These are phyloP conservation scores for Struthio camelus DNA, from an alignment of 2,113 vertebrate genomes.

Conservation along the genomic window DNA sequence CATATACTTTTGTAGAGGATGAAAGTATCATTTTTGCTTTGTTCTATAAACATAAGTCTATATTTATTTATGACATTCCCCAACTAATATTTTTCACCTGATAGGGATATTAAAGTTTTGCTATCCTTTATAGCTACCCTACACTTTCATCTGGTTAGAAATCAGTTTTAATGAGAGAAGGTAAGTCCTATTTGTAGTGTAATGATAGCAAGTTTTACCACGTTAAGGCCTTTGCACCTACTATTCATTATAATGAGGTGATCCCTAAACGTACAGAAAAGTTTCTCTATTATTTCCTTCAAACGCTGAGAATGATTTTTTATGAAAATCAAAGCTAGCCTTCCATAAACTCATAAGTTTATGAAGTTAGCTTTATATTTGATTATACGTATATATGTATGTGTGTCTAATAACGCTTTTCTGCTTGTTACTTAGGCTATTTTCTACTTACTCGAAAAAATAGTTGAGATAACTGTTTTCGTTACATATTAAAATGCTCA, in stretches of 20 bases:
- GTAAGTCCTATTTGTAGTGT: not conserved
- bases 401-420: not conserved
- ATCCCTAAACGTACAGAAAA: not conserved
- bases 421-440: not conserved
- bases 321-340: constrained; percentile 3
- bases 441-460: not conserved
- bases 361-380: not conserved
- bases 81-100: not conserved
- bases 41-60: not conserved
- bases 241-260: constrained; percentile 1
- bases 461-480: not conserved
- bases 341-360: not conserved
- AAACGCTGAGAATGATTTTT: not conserved
- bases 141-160: constrained; percentile 10
- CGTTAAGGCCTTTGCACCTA: not conserved
- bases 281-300: not conserved
- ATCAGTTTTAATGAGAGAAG: constrained; percentile 10
- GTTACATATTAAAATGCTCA: not conserved
- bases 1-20: not conserved
- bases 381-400: not conserved
- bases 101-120: not conserved
- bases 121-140: not conserved
- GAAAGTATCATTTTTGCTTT: not conserved
- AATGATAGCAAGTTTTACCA: not conserved
- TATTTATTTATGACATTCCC: constrained; percentile 27